Base-by-base conservation (phyloP, 2,797 vertebrate genomes). In the Enteromius radiatus region DNA sequence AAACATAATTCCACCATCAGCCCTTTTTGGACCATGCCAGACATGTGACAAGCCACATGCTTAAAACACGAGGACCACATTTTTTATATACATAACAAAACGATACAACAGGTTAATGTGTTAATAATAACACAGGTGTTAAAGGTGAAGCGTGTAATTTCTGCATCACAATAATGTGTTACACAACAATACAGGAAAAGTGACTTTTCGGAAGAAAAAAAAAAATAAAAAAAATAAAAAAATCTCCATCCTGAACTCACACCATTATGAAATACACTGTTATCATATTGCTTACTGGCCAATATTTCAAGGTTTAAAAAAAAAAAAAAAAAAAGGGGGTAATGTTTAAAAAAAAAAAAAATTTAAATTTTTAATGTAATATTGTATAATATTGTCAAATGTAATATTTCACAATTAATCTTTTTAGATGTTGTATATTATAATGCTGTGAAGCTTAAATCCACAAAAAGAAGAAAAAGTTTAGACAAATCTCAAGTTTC, bases 1-100 rank as follows among this genome's bases (percentile, higher is more conserved):
- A 81, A 71, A 31, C 2, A n/a, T 61, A 78, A 52, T n/a, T 45
- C 78, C 31, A 45, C 21, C 69, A 81, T 64, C 28, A 17, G 54
- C 54, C 45, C 21, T 59, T 10, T 26, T 4, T 45, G 36, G 17
- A 41, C 28, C 64, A 82, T 12, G 10, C 10, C 41, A 69, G 52
- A 26, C 54, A 80, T 54, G 36, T 23, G 41, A 73, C 54, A 61
- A 45, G 23, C 36, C n/a, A 45, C 36, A 76, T 56, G 17, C 56
- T 41, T 76, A 45, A 76, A 45, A 21, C 15, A 43, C 0, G 23
- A 63, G 15, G 6, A 76, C 56, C 38, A 63, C n/a, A 45, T 21
- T 31, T 31, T 26, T 61, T 5, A 26, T 64, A 65, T 7, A 49
- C 43, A 7, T 52, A 21, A 52, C 49, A 52, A 52, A 21, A 52